Evolutionary conservation across 2,888 invertebrate genomes (phyloP).

Genomic region (Anaspis maculata): DNA sequence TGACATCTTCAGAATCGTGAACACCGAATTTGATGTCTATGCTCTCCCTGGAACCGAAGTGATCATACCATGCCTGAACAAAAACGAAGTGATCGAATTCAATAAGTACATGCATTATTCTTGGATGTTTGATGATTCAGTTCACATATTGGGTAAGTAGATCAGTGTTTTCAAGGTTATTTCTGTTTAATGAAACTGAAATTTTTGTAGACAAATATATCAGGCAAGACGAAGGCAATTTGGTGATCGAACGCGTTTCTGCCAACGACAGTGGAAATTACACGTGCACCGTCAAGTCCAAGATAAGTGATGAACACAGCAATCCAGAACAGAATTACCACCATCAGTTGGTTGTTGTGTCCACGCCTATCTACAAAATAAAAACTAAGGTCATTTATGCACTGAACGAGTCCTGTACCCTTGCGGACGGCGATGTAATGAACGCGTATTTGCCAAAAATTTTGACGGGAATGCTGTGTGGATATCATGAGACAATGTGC

Average conservation of each 20-base stretch:
- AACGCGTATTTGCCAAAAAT: constrained; percentile 33
- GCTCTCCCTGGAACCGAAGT: constrained; percentile 20
- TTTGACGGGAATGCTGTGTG: constrained; percentile 32
- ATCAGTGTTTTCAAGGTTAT: too few species aligned
- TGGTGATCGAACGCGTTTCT: constrained; percentile 30
- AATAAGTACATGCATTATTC: constrained; percentile 13
- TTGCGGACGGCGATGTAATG: constrained; percentile 30
- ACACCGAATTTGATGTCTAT: constrained; percentile 10
- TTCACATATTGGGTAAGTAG: constrained; percentile 17
- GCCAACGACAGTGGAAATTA: constrained; percentile 38
- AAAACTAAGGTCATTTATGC: constrained; percentile 31
- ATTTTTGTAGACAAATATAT: constrained; percentile 10
- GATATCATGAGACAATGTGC: constrained; percentile 30
- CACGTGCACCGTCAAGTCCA: constrained; percentile 29
- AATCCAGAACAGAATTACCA: constrained; percentile 18
- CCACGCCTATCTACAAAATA: constrained; percentile 34
- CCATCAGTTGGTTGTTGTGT: constrained; percentile 35
- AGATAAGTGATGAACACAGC: constrained; percentile 12
- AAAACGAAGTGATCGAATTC: constrained; percentile 12
- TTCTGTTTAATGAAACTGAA: too few species aligned
- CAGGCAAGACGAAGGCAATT: constrained; percentile 22
- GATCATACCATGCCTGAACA: constrained; percentile 20
- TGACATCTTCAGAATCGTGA: constrained; percentile 19
- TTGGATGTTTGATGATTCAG: constrained; percentile 22
- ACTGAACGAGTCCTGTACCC: constrained; percentile 28